Base-by-base conservation (phyloP, 2,888 invertebrate species). In the Eilema sororculum region DNA sequence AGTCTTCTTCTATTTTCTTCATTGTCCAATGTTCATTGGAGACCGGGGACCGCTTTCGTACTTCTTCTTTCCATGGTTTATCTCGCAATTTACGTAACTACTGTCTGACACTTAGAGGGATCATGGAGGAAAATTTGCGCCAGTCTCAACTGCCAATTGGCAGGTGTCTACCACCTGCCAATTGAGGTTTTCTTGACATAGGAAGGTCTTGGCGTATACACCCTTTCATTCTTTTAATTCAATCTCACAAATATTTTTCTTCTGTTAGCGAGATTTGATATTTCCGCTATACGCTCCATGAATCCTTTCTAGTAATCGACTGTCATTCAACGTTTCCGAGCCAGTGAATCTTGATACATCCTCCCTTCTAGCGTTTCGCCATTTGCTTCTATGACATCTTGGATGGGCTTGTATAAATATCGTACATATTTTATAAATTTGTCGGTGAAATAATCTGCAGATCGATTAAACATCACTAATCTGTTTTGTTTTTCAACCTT, bases 251-350 rank as follows among this genome's bases (percentile, higher is more conserved):
- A 22, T 41, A 37, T 41, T 25, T 8, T 8, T 25, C 28, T 13
- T n/a, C 30, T 25, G 5, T 12, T 63, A n/a, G 20, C 5, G 25
- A 6, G 64, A 52, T 64, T 6, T 28, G 33, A 65, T 65, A 56
- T 56, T 57, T 13, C 24, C 52, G 52, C 52, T 64, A n/a, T 22
- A 22, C 52, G 30, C 25, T 65, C 10, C 6, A 56, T 25, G 24
- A 20, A 56, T 22, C 56, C 25, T 52, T 67, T 52, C 33, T 46
- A 12, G 16, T 64, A 68, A 69, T 65, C 24, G 46, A 9, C 59
- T 69, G 69, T 60, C 69, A 65, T 22, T 69, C 64, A 52, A 60
- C 30, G 30, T 70, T 46, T 61, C 46, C 20, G 64, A 12, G 28
- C 52, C 52, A 52, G n/a, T 52, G n/a, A n/a, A 46, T 64, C 3